Evolutionary conservation across 2,888 invertebrate genomes (phyloP), one percentile per base, ranked within the genome.

Genomic region (Yponomeuta plumbellus): DNA sequence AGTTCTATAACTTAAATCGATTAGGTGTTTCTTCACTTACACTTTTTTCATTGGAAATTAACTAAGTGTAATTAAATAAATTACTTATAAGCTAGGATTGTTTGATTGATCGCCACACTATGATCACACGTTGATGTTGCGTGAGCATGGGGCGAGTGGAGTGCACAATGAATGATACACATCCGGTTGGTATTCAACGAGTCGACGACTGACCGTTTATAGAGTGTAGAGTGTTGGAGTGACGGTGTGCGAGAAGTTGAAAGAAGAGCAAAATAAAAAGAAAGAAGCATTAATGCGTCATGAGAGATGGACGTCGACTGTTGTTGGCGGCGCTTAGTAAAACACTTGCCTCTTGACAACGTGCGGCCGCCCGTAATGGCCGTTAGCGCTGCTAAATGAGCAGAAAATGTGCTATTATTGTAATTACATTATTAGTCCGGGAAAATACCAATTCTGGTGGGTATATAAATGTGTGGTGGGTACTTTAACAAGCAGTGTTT

Each of bases 331-430:
- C 82, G 87, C 83, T 84, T 91, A 92, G 86, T 91, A 91, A 88
- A 91, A 91, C 80, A 92, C 92, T 91, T 92, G 92, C 92, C 92
- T 92, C 92, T 91, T 92, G 84, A 91, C 85, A 83, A 91, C 85
- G 84, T 91, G 82, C 80, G 91, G 87, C 86, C 91, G 88, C 84
- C 85, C 91, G 84, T 91, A 91, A 90, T 89, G 82, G 85, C 92
- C 92, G 88, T 92, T 91, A 87, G 86, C 80, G 88, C 92, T 92
- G 86, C 76, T 78, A 84, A 80, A 85, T 81, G 85, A 90, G 79
- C 91, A 78, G 90, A 88, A 89, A 77, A 81, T 78, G 81, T 73
- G 75, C 76, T 73, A 79, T 81, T 84, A 84, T 80, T 83, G 75
- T 69, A 71, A 68, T 67, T 70, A 70, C 44, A 70, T 69, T 56